Evolutionary conservation across 2,113 vertebrate species (phyloP).

Genomic region (Dromiciops gliroides): DNA sequence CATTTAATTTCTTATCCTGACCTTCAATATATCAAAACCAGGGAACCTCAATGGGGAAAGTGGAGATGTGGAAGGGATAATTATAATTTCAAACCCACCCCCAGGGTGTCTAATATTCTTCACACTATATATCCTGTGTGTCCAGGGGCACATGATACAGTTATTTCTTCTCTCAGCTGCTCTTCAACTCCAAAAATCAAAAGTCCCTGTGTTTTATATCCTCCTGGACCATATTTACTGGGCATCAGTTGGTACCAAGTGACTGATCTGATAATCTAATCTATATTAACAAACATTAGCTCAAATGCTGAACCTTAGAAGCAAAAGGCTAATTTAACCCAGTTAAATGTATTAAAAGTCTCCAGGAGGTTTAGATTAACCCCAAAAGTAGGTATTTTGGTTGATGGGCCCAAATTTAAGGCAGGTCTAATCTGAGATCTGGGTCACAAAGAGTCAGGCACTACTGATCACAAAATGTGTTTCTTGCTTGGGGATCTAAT

Average conservation of each 20-base stretch:
- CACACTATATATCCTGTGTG: neutral
- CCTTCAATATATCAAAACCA: neutral
- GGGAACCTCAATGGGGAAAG: neutral
- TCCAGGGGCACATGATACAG: neutral
- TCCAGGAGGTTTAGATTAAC: neutral
- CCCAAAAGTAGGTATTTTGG: neutral
- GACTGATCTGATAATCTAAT: neutral
- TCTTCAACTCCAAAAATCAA: neutral
- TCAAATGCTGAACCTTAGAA: neutral
- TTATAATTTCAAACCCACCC: neutral
- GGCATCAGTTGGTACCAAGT: neutral
- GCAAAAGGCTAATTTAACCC: neutral
- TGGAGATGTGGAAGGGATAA: neutral
- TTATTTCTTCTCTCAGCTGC: neutral
- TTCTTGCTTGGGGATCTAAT: too few species aligned
- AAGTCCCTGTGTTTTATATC: neutral
- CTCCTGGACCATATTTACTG: neutral
- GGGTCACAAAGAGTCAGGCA: neutral
- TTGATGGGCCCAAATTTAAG: neutral
- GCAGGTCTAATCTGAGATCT: neutral
- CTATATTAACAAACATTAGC: neutral
- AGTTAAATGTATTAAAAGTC: neutral
- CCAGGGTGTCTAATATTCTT: neutral
- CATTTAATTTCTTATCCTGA: neutral
- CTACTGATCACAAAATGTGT: neutral